phyloP scores from a whole-genome alignment of 2,797 vertebrate species.

The Muraenolepis orangiensis region DNA sequence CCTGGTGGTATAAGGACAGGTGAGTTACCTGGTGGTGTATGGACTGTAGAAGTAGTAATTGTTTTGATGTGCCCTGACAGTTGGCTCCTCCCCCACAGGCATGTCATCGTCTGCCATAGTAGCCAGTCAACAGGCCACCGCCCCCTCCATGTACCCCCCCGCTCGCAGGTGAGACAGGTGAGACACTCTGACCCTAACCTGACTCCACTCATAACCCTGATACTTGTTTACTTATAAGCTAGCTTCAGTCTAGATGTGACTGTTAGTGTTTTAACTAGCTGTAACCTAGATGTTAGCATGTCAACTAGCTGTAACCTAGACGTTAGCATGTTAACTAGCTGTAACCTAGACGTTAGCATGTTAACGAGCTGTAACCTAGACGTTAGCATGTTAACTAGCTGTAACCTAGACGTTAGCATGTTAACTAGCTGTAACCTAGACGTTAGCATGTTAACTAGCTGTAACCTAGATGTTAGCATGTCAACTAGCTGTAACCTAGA shows the following conservation, averaged over 20 bases:
- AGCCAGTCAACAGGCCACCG: conserved; percentile 91
- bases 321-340: too few relatives aligned
- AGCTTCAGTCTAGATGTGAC: too few relatives aligned
- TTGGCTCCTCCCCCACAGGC: conserved; percentile 70
- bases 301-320: not conserved
- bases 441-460: too few relatives aligned
- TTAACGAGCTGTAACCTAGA: not conserved
- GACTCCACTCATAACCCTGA: not conserved
- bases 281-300: not conserved
- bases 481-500: not conserved
- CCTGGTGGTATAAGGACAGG: too few relatives aligned
- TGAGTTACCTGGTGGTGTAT: too few relatives aligned
- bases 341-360: not conserved
- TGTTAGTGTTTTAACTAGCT: too few relatives aligned
- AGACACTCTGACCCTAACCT: conserved; percentile 47
- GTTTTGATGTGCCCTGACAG: conserved; percentile 66
- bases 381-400: too few relatives aligned
- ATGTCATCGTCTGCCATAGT: conserved; percentile 95
- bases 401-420: not conserved
- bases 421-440: not conserved
- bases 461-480: not conserved
- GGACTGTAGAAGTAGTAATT: too few relatives aligned
- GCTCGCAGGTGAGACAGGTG: conserved; percentile 95
- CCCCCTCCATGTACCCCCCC: conserved; percentile 90
- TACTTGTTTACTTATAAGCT: too few relatives aligned